phyloP scores from a whole-genome alignment of 2,888 invertebrate species.

The Chesias legatella region DNA sequence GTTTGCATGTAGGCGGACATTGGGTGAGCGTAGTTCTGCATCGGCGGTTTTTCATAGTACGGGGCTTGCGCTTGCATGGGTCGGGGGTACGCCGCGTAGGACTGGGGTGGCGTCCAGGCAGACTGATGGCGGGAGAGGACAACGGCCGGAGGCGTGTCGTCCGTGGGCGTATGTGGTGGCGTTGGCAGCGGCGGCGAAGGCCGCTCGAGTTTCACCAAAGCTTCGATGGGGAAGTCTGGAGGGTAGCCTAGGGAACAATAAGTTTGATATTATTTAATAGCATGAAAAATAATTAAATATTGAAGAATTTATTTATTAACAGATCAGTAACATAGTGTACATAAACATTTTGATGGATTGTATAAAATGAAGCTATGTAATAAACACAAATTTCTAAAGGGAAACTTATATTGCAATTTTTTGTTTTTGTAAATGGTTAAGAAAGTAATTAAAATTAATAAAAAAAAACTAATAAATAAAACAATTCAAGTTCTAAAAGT shows the following conservation, averaged over 20 bases:
- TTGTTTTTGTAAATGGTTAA: no score
- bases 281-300: no score
- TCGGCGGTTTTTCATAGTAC: conserved; percentile 67
- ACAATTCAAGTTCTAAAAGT: no score
- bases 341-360: no score
- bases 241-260: conserved; percentile 73
- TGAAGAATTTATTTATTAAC: no score
- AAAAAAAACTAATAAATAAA: no score
- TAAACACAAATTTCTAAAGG: no score
- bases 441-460: no score
- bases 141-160: conserved; percentile 75
- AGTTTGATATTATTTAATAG: conserved; percentile 14
- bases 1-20: conserved; percentile 72
- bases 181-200: conserved; percentile 84
- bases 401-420: no score
- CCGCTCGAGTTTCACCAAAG: conserved; percentile 80
- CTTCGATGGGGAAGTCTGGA: conserved; percentile 80
- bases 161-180: conserved; percentile 87
- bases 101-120: conserved; percentile 57
- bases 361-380: no score
- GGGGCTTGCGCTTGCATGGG: conserved; percentile 62
- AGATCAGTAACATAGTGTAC: no score
- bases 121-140: conserved; percentile 66
- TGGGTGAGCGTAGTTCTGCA: conserved; percentile 57
- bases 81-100: conserved; percentile 61